Base-by-base conservation (phyloP, 2,888 invertebrate genomes). In the Netelia inedita region DNA sequence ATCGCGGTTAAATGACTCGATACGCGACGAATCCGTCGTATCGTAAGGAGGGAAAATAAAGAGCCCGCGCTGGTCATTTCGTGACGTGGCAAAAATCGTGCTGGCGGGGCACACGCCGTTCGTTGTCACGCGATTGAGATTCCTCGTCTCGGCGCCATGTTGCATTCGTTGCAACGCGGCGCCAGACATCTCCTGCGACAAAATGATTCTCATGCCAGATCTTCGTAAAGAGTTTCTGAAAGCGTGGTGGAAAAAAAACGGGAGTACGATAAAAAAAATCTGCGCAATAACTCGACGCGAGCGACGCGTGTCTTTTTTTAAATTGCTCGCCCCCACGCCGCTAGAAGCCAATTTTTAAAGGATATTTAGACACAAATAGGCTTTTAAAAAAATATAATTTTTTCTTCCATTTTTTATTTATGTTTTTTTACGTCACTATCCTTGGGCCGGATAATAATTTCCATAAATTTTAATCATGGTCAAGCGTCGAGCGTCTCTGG, bases 81-180 rank as follows among this genome's bases (percentile, higher is more conserved):
- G 69, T 81, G 81, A 81, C 81, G 74, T 73, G 81, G 81, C 75
- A 65, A 43, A 57, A 74, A 66, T 65, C 28, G 46, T 50, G 73
- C 23, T 21, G 35, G 19, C 10, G 0, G 21, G 19, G 8, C 35
- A n/a, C n/a, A 66, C 75, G 11, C 21, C 19, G 57, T 46, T 28
- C 11, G 57, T 76, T 68, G 76, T 76, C 76, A 66, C 41, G 68
- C 68, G 11, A 59, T 10, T 43, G 57, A 63, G 68, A 68, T 46
- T 46, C 76, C 68, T 59, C 66, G 41, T 41, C 74, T 53, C 14
- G 69, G 43, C 75, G 81, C 81, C 75, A 75, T 75, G 16, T 63
- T 61, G 35, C 28, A 28, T 19, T 68, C 61, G 11, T 41, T 28
- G 21, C 11, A 35, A 35, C 35, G 35, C 35, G 6, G 6, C 35